phyloP scores from a whole-genome alignment of 2,113 vertebrate genomes.

The Micronycteris hirsuta region DNA sequence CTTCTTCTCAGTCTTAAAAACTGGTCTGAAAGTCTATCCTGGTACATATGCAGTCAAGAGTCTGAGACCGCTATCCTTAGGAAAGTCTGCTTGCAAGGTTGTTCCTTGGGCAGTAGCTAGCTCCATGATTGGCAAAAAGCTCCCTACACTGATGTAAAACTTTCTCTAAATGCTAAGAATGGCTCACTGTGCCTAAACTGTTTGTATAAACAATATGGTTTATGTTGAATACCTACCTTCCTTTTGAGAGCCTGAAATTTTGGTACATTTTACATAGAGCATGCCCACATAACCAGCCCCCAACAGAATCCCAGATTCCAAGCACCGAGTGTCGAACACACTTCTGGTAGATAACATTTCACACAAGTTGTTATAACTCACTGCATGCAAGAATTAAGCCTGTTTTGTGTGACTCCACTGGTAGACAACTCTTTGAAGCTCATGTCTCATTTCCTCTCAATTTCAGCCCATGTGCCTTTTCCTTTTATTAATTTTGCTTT shows the following conservation, averaged over 20 bases:
- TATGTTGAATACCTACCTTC: neutral
- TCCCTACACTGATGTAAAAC: neutral
- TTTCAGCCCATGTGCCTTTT: neutral
- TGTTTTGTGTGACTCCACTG: neutral
- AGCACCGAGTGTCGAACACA: neutral
- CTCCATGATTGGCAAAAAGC: neutral
- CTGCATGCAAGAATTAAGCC: neutral
- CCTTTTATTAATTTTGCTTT: neutral
- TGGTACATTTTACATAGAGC: neutral
- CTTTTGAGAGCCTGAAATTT: neutral
- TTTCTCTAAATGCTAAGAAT: neutral
- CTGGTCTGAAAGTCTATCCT: neutral
- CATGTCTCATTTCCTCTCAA: neutral
- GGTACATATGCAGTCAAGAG: neutral
- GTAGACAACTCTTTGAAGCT: neutral
- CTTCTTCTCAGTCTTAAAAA: slow-evolving; percentile 20
- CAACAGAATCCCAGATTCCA: neutral
- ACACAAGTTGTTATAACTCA: neutral
- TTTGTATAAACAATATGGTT: neutral
- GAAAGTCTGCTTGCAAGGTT: neutral
- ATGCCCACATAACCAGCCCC: neutral
- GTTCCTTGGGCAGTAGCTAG: neutral
- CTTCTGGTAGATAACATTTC: neutral
- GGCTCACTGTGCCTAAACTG: neutral
- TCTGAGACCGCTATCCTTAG: neutral